Base-by-base conservation (phyloP, 2,888 invertebrate species). In the Isotomurus palustris region DNA sequence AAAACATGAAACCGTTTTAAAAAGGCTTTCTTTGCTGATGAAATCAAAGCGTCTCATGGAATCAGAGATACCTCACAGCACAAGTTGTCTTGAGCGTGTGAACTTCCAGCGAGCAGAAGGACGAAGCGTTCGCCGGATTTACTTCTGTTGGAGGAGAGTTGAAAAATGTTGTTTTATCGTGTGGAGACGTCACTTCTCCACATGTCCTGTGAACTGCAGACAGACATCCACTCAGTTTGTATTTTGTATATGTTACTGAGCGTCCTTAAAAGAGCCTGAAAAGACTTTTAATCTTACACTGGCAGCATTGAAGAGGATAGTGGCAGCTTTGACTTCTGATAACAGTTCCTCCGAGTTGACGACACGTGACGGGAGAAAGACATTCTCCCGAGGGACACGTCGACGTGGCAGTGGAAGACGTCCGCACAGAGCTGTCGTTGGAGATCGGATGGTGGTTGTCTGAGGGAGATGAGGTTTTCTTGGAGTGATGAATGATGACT, bases 51-150 rank as follows among this genome's bases (percentile, higher is more conserved):
- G n/a, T 35, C 45, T 25, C 29, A 5, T 17, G 24, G 24, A 6
- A 10, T 10, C 17, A 17, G n/a, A 40, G 21, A 38, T 19, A 73
- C 74, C 72, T 72, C 24, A 75, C 66, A 25, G 73, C 73, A 56
- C 75, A 74, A 3, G 71, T 71, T 41, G 69, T 71, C 28, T 71
- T 66, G 22, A 69, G 70, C 6, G 74, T 68, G 8, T 69, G 62
- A 12, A 74, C 48, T 49, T 73, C 71, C 59, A 71, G 73, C 56
- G 73, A 73, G 60, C 75, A 75, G 21, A n/a, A n/a, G n/a, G n/a
- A 74, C 74, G 21, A 74, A 53, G 27, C 73, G 72, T 5, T 73
- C 74, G 38, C n/a, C n/a, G n/a, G n/a, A n/a, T 69, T 66, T 4
- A 72, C 64, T 36, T 67, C 69, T 1, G 58, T 62, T 3, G 74